A percentile compares a stretch with the other conserved stretches of the same genome.
These are phyloP conservation scores for Cryptocheilus praepositus DNA, from an alignment of 2,888 invertebrate species.

Conservation along the genomic window DNA sequence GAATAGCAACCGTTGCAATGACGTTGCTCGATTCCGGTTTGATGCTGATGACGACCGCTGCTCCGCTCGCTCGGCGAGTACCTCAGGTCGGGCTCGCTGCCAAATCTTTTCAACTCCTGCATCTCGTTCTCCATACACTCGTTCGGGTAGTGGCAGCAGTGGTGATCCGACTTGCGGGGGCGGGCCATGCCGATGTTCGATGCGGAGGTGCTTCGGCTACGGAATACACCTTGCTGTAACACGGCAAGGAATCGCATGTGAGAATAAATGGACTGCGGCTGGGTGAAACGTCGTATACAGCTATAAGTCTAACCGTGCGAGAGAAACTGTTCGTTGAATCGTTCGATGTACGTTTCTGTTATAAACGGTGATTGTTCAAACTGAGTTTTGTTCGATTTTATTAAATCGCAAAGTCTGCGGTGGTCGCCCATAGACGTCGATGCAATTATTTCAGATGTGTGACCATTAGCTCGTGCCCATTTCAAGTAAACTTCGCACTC, in stretches of 20 bases:
- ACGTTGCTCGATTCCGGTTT: conserved; percentile 38
- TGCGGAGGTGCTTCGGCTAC: conserved; percentile 62
- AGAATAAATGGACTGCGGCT: no score
- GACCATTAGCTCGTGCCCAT: no score
- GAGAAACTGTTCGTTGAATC: no score
- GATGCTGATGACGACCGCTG: conserved; percentile 14
- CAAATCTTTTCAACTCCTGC: conserved; percentile 79
- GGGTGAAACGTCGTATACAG: no score
- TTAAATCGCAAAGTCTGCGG: no score
- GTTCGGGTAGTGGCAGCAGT: conserved; percentile 54
- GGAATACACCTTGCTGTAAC: conserved; percentile 60
- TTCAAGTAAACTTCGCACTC: no score
- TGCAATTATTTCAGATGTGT: no score
- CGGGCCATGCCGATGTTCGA: conserved; percentile 56
- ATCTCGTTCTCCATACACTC: conserved; percentile 66
- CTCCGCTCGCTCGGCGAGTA: conserved; percentile 52
- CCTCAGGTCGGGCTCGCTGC: conserved; percentile 85
- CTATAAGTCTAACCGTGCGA: no score
- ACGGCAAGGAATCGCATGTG: neutral
- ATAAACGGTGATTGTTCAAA: no score
- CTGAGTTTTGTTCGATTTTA: no score
- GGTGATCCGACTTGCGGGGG: conserved; percentile 48
- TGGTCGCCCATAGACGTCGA: no score
- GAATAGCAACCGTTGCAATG: conserved; percentile 62
- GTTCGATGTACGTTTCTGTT: no score